These are phyloP conservation scores for Edolisoma coerulescens DNA, from an alignment of 2,113 vertebrate genomes.

Conservation along the genomic window DNA sequence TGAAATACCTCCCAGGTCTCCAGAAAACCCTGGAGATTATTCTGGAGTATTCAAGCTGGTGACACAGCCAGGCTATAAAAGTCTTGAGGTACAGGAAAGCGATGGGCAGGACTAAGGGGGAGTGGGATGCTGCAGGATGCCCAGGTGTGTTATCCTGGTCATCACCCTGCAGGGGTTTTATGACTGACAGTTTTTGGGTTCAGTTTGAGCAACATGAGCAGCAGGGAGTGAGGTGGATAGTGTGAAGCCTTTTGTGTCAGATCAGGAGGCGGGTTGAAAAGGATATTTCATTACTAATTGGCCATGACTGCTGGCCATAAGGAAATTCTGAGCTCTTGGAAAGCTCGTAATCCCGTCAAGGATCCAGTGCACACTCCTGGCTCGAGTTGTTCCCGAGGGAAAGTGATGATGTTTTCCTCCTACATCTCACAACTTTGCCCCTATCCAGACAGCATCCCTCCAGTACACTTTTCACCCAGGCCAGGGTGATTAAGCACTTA, in stretches of 20 bases:
- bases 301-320: not conserved
- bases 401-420: not conserved
- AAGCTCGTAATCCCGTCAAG: not conserved
- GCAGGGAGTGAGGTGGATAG: not conserved
- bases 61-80: no score
- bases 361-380: not conserved
- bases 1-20: not conserved
- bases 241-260: not conserved
- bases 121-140: not conserved
- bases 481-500: conserved; percentile 80
- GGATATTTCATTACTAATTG: not conserved
- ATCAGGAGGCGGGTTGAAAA: not conserved
- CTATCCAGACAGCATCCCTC: conserved; percentile 60
- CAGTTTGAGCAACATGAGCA: accelerated
- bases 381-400: not conserved
- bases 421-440: conserved; percentile 26
- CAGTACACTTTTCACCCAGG: conserved; percentile 40
- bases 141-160: not conserved
- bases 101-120: accelerated
- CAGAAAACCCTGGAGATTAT: not conserved
- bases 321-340: not conserved
- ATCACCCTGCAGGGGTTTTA: not conserved
- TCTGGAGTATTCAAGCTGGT: not conserved
- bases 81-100: not conserved
- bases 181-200: accelerated